Evolutionary conservation across 2,797 vertebrate species (phyloP), one percentile per base, ranked within the genome.

Genomic region (Falco concolor): DNA sequence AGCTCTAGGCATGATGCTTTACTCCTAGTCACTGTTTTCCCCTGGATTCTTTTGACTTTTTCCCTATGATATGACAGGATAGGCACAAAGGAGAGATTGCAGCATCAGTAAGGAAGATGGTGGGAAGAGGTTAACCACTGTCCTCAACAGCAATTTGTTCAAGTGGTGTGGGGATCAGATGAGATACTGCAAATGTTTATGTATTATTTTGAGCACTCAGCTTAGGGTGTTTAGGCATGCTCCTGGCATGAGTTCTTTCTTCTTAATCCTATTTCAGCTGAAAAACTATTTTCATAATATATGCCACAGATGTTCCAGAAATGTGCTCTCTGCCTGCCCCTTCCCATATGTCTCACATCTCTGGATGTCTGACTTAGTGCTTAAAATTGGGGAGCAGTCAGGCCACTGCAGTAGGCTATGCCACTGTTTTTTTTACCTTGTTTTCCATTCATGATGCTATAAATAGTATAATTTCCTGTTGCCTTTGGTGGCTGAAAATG

Each of bases 391-490:
- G 56, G 23, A 84, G 22, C 14, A 22, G 7, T 60, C 23, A 20
- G 40, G 34, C 15, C 27, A 7, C 13, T 75, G 32, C 21, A 7
- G 49, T 23, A 25, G 19, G 8, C n/a, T 53, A 6, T 52, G 40
- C 42, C 15, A 2, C 24, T 73, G 12, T 17, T 0, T 8, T 72
- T 67, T 87, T 8, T 1, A 9, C 13, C 17, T 59, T 59, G 4
- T 52, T 88, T 86, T 89, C 34, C 10, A 11, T 81, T 89, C 6
- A 5, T 68, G 22, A 15, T 78, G 32, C 24, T 88, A 34, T 88
- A 34, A 72, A 21, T 52, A 44, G 12, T 47, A 15, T 54, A 1
- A 47, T 47, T 84, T 84, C 15, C 11, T 87, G 54, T 72, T 85
- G 81, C 28, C 38, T 91, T 89, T 79, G 23, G 15, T 44, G 44